Percentiles rank a stretch among this genome's conserved stretches.
Conservation (phyloP, 53 echinoderm and acorn worm species). For the Hippasteria phrygiana region DNA sequence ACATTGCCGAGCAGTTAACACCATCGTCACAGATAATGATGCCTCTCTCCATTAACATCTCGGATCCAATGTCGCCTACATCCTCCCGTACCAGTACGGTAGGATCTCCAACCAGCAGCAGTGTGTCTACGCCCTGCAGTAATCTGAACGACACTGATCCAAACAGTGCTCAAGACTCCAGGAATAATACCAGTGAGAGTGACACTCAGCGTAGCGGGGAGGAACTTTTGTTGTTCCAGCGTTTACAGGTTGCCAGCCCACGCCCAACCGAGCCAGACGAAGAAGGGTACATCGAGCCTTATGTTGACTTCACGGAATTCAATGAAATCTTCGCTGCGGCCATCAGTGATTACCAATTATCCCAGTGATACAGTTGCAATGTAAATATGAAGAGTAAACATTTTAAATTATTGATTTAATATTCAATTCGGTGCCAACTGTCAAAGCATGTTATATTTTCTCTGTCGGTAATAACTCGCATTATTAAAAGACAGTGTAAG, state of each 20-base stretch:
- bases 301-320: conserved; percentile 94
- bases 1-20: background rate
- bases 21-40: conserved; percentile 23
- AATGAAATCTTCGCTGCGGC: conserved; percentile 65
- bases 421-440: conserved; percentile 23
- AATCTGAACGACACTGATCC: conserved; percentile 70
- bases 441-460: background rate
- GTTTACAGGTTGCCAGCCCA: conserved; percentile 36
- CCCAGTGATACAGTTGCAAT: conserved; percentile 40
- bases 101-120: conserved; percentile 47
- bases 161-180: conserved; percentile 57
- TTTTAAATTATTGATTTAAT: conserved; percentile 10
- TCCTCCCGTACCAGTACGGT: conserved; percentile 68
- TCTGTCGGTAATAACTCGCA: background rate
- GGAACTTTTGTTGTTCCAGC: conserved; percentile 52
- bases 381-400: background rate
- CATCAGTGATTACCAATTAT: conserved; percentile 43
- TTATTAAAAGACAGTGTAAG: background rate
- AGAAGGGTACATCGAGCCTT: conserved; percentile 84
- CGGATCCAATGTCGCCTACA: conserved; percentile 46
- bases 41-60: conserved; percentile 68
- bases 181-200: conserved; percentile 56
- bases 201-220: conserved; percentile 64
- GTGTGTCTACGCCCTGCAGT: conserved; percentile 56
- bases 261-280: conserved; percentile 62